Conservation (phyloP, 2,113 vertebrate genomes). For the Tinamus guttatus region DNA sequence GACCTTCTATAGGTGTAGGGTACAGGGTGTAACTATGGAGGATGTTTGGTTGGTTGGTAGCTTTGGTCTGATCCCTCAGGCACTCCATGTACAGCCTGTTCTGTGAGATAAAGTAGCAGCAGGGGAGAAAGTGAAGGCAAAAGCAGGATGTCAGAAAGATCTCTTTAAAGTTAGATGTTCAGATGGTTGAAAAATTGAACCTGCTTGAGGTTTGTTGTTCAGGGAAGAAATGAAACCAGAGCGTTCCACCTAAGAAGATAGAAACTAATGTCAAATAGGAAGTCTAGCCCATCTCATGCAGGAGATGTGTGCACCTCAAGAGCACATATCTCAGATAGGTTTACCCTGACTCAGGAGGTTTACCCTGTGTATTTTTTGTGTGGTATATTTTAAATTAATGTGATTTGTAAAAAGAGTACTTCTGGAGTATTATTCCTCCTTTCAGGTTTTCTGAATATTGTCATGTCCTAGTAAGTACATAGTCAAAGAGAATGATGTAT, state of each 20-base stretch:
- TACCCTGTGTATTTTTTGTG: not conserved
- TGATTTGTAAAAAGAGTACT: not conserved
- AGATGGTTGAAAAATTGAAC: not conserved
- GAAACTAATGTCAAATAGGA: not conserved
- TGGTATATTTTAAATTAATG: not conserved
- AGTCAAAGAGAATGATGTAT: accelerated
- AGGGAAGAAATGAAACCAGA: not conserved
- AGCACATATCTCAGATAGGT: no score
- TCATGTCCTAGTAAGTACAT: not conserved
- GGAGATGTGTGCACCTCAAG: not conserved
- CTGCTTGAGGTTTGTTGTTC: not conserved
- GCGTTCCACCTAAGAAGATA: not conserved
- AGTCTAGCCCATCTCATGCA: accelerated
- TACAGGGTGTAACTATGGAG: not conserved
- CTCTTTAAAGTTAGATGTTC: not conserved
- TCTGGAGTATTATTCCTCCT: not conserved
- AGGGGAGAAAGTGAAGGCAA: not conserved
- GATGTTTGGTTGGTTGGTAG: not conserved
- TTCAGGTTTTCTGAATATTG: accelerated
- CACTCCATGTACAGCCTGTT: not conserved
- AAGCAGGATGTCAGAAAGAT: not conserved
- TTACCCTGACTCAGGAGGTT: not conserved
- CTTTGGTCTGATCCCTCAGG: not conserved
- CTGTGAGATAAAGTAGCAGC: not conserved
- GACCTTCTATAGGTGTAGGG: not conserved